Conservation (phyloP, 2,888 invertebrate species). For the Metallyticus violacea region DNA sequence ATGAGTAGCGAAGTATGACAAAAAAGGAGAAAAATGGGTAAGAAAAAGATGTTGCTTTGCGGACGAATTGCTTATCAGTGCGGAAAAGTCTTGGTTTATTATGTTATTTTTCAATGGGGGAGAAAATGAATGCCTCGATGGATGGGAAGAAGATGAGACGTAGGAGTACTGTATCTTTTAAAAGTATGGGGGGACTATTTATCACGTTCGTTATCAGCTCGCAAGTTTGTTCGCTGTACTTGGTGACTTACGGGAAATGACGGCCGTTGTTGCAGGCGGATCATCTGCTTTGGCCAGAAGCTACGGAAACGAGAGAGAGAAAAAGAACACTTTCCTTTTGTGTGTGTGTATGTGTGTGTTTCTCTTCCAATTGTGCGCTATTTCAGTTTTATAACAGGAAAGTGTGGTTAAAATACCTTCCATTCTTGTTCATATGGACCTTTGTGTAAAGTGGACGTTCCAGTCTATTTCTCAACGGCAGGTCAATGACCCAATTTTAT, state of each 20-base stretch:
- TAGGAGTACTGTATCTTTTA: background rate
- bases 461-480: background rate
- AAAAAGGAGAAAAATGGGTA: too few species aligned
- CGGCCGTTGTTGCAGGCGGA: too few species aligned
- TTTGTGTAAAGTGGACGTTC: background rate
- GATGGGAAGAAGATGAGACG: background rate
- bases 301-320: too few species aligned
- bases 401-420: background rate
- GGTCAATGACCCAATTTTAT: background rate
- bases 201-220: background rate
- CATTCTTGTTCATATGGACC: background rate
- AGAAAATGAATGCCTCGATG: background rate
- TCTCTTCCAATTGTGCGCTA: background rate
- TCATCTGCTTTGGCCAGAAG: too few species aligned
- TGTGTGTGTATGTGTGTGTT: too few species aligned
- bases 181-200: background rate
- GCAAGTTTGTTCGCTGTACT: background rate
- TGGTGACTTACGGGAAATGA: background rate
- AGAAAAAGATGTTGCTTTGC: background rate
- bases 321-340: too few species aligned
- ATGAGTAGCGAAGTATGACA: background rate
- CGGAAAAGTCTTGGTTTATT: background rate
- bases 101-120: background rate
- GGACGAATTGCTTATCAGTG: background rate
- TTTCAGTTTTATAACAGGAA: conserved; percentile 4